Evolutionary conservation across 2,888 invertebrate species (phyloP).

Genomic region (Cryptus armator): DNA sequence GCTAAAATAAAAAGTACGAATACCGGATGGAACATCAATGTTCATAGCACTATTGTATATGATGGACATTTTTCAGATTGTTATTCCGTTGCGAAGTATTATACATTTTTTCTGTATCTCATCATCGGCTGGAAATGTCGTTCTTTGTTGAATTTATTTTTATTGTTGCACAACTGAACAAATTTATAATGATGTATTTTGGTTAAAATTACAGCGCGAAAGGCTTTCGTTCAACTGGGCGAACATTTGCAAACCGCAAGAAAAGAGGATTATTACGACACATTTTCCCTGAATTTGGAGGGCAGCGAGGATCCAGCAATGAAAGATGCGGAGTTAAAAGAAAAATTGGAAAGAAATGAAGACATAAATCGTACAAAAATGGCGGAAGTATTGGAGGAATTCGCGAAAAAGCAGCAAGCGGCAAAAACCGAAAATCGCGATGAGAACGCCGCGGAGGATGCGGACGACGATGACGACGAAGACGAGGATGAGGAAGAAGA

Average conservation of each 20-base stretch:
- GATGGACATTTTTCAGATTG: too few relatives aligned
- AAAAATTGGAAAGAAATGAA: slow-evolving; percentile 75
- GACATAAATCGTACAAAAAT: slow-evolving; percentile 75
- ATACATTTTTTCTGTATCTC: too few relatives aligned
- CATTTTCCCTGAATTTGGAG: slow-evolving; percentile 76
- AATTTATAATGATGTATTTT: slow-evolving; percentile 23
- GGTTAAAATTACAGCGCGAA: slow-evolving; percentile 74
- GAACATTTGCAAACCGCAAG: slow-evolving; percentile 76
- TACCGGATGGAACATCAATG: too few relatives aligned
- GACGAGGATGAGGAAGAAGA: slow-evolving; percentile 60
- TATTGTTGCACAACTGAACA: background rate
- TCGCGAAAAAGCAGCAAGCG: slow-evolving; percentile 75
- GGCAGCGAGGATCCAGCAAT: slow-evolving; percentile 79
- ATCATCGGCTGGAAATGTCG: too few relatives aligned
- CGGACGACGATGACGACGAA: slow-evolving; percentile 68
- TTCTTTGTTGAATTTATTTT: background rate
- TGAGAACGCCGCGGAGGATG: slow-evolving; percentile 39
- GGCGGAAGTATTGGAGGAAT: slow-evolving; percentile 77
- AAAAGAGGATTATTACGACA: slow-evolving; percentile 79
- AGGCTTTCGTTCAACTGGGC: slow-evolving; percentile 78
- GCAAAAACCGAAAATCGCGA: slow-evolving; percentile 48
- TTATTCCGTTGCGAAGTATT: too few relatives aligned
- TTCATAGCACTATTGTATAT: too few relatives aligned
- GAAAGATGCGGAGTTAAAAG: slow-evolving; percentile 70
- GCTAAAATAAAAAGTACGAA: too few relatives aligned